Base-by-base conservation (phyloP, 2,888 invertebrate species). In the Polyploca ridens region DNA sequence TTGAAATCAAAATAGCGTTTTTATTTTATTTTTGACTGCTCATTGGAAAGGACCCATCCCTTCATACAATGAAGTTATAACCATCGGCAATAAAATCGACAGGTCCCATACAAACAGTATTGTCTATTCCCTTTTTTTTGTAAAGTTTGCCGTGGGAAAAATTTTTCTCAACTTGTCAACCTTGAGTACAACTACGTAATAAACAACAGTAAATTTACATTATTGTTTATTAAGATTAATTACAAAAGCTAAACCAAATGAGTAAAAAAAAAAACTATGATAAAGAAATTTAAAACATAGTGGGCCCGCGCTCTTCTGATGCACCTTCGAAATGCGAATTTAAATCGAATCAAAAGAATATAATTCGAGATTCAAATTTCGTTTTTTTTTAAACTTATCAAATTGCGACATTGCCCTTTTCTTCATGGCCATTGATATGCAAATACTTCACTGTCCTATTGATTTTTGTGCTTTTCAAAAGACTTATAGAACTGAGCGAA, bases 381-480 rank as follows among this genome's bases (percentile, higher is more conserved):
- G 41, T 72, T 77, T 61, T 76, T 80, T 75, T 76, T 73, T 74
- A 64, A 65, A 67, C 75, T 77, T 71, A 65, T 78, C 77, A 67
- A 77, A 78, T 81, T 70, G 75, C 79, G 67, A 69, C 65, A 66
- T 69, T 73, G 77, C 67, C 76, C 75, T 76, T 41, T 75, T 73
- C 73, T 75, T 76, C 46, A 87, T 87, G 82, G 79, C 76, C 69
- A 63, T 66, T 66, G 84, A 86, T 86, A 87, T 87, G 86, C 77
- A 84, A 84, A 88, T 87, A 61, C 62, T 58, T 58, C 44, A 66
- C 64, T 69, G 74, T 82, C 83, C 83, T 83, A 87, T 87, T 82
- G 86, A 87, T 85, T 84, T 68, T 69, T 70, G 70, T 70, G 77
- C 79, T 78, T 84, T 85, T 83, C 76, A 81, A 73, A 69, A 58